A percentile compares a stretch with the other conserved stretches of the same genome.
phyloP scores from a whole-genome alignment of 2,113 vertebrate genomes.

The Melanerpes formicivorus region DNA sequence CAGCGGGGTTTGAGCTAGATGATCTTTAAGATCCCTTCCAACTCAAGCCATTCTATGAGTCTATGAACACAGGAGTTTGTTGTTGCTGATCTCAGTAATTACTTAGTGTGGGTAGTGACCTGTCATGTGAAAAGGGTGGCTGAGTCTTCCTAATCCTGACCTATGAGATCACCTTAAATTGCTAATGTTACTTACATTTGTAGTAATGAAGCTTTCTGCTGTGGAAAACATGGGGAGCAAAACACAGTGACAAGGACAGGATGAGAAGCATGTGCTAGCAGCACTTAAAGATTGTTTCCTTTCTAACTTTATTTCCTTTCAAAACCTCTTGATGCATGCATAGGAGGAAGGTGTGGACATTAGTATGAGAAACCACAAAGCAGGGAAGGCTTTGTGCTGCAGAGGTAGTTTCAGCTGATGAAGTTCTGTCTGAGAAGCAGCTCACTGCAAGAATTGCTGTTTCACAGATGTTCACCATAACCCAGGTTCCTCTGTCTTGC shows the following conservation, averaged over 20 bases:
- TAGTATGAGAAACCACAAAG: background rate
- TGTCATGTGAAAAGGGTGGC: background rate
- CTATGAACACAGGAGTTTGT: background rate
- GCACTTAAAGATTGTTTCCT: background rate
- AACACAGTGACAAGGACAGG: background rate
- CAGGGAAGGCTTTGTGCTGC: background rate
- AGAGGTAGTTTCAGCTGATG: background rate
- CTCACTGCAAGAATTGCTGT: background rate
- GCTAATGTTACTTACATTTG: background rate
- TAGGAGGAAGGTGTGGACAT: background rate
- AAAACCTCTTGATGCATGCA: background rate
- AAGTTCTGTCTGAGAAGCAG: background rate
- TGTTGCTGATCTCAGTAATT: background rate
- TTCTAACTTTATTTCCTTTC: background rate
- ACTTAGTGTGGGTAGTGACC: background rate
- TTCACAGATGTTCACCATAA: background rate
- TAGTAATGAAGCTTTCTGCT: background rate
- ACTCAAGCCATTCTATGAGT: too few relatives aligned
- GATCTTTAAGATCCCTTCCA: too few relatives aligned
- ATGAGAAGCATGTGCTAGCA: background rate
- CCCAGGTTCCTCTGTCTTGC: background rate
- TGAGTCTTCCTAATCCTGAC: background rate
- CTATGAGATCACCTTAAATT: background rate
- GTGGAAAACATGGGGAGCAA: background rate
- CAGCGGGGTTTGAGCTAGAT: too few relatives aligned